phyloP scores from a whole-genome alignment of 2,113 vertebrate genomes.

The Coreoperca whiteheadi region DNA sequence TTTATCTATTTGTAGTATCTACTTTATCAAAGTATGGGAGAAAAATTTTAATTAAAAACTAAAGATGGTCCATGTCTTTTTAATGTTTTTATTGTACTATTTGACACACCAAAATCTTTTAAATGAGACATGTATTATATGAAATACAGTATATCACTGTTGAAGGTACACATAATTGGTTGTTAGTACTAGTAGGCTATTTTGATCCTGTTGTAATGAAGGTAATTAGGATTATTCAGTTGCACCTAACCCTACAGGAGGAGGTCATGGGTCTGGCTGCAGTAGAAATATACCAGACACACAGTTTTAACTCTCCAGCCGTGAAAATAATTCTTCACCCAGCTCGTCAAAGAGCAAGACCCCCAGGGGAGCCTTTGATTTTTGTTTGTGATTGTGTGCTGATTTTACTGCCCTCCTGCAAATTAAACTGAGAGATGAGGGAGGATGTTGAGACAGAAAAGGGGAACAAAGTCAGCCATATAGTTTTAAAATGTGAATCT shows the following conservation, averaged over 20 bases:
- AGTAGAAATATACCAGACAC: constrained; percentile 31
- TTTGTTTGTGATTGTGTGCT: constrained; percentile 37
- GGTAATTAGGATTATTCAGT: constrained; percentile 1
- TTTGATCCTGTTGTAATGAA: constrained; percentile 6
- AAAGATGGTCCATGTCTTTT: constrained; percentile 32
- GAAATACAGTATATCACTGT: not conserved
- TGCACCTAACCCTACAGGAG: not conserved
- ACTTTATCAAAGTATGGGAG: constrained; percentile 54
- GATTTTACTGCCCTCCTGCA: constrained; percentile 43
- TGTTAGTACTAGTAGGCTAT: not conserved
- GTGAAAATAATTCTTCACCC: constrained; percentile 58
- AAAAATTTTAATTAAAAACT: constrained; percentile 30
- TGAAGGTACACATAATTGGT: not conserved
- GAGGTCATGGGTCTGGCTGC: constrained; percentile 1
- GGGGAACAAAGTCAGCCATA: not conserved
- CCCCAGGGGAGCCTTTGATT: constrained; percentile 44
- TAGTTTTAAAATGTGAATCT: not conserved
- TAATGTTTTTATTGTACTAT: not conserved
- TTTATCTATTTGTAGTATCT: constrained; percentile 70
- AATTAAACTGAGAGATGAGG: not conserved
- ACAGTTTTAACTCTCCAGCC: constrained; percentile 61
- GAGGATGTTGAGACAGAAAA: not conserved
- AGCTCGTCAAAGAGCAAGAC: constrained; percentile 11
- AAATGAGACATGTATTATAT: not conserved
- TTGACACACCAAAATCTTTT: not conserved